A percentile compares a stretch with the other conserved stretches of the same genome.
These are phyloP conservation scores for Cliona cf. orientalis DNA, from an alignment of 37 sponge, comb jelly and placozoan genomes.

Conservation along the genomic window DNA sequence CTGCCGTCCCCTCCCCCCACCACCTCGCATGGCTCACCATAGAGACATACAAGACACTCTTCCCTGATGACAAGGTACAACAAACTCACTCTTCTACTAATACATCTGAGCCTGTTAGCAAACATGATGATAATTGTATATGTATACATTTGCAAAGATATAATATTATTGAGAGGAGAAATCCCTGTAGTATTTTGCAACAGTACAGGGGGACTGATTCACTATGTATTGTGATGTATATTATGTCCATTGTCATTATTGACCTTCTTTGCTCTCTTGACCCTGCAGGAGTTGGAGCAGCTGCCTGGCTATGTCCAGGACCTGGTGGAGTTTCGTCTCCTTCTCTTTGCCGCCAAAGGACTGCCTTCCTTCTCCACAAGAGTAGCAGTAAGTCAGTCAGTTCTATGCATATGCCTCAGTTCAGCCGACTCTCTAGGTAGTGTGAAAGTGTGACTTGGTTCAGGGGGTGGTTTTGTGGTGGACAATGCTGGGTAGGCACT, in stretches of 20 bases:
- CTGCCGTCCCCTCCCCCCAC: constrained; percentile 69
- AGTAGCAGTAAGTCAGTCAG: constrained; percentile 50
- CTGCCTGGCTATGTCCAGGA: constrained; percentile 35
- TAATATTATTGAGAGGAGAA: too few relatives aligned
- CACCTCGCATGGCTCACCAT: constrained; percentile 76
- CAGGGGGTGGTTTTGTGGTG: too few relatives aligned
- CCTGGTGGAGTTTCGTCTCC: constrained; percentile 64
- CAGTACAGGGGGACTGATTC: too few relatives aligned
- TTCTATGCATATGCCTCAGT: too few relatives aligned
- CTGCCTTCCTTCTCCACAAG: constrained; percentile 14
- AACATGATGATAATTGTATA: too few relatives aligned
- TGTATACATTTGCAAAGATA: too few relatives aligned
- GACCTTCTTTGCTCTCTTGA: neutral
- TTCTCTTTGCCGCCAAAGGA: constrained; percentile 37
- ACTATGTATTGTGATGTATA: neutral
- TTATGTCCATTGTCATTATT: neutral
- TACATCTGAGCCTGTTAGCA: too few relatives aligned
- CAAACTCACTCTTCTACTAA: neutral
- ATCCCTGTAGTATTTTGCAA: too few relatives aligned
- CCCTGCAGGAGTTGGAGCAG: constrained; percentile 28
- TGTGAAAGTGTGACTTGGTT: too few relatives aligned
- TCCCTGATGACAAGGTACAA: constrained; percentile 37
- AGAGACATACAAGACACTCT: constrained; percentile 32
- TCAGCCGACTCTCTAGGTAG: too few relatives aligned
- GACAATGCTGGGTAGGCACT: too few relatives aligned